Evolutionary conservation across 1,140 invertebrate genomes (phyloP).

Genomic region (Globodera ellingtonae): DNA sequence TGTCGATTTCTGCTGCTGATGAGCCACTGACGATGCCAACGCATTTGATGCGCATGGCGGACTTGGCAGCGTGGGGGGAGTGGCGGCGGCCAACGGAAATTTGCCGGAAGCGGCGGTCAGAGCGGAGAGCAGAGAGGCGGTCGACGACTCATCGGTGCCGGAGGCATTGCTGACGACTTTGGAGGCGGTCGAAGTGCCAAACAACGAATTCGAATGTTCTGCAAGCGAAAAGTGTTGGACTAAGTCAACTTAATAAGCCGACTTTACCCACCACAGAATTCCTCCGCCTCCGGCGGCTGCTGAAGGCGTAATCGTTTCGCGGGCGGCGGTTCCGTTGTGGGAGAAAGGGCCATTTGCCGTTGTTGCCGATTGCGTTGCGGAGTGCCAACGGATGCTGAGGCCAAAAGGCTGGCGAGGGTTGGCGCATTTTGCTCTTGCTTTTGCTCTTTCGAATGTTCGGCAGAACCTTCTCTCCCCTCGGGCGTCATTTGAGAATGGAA

Average conservation of each 20-base stretch:
- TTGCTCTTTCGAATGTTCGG: not conserved
- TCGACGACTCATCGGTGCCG: not conserved
- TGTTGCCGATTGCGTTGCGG: not conserved
- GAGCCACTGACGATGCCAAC: not conserved
- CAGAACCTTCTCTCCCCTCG: not conserved
- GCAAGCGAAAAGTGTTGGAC: not conserved
- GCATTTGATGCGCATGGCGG: not conserved
- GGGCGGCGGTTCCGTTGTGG: not conserved
- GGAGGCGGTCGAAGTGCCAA: not conserved
- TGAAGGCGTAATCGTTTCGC: not conserved
- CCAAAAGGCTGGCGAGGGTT: not conserved
- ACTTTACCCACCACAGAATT: not conserved
- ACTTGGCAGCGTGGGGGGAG: not conserved
- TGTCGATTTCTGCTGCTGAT: not conserved
- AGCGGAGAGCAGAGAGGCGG: conserved; percentile 6
- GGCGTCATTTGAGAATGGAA: not conserved
- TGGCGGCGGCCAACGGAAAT: not conserved
- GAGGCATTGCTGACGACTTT: not conserved
- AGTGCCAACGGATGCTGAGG: not conserved
- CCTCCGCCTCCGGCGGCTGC: not conserved
- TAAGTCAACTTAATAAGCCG: too few relatives aligned
- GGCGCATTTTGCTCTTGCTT: not conserved
- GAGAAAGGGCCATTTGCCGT: not conserved
- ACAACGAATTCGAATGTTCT: not conserved
- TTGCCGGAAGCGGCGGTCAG: not conserved